Evolutionary conservation across 2,888 invertebrate species (phyloP), one percentile per base, ranked within the genome.

Genomic region (Drosophila mimica): DNA sequence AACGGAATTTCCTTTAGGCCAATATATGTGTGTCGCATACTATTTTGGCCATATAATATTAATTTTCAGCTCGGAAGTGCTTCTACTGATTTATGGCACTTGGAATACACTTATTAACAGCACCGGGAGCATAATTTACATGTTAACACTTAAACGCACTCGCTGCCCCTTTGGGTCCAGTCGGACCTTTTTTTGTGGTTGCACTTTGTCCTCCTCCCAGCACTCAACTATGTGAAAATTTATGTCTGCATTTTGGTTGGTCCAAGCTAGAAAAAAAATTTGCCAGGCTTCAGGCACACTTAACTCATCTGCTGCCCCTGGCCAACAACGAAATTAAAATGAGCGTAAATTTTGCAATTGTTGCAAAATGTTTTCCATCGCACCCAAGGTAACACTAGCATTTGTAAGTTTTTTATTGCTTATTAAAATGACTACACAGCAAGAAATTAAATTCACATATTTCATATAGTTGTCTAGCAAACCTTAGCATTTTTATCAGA

Each of bases 301-400:
- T 68, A 88, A 89, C 86, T 70, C 90, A 88, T 80, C 88, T 79
- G 88, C 85, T 65, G 85, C 78, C 40, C 65, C 53, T 49, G 33
- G 70, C 28, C 38, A 15, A 28, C 46, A 46, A n/a, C 25, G 25
- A 84, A 83, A 90, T 88, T 84, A 81, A 86, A 83, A 91, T 67
- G 63, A 86, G 88, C 88, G 91, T 84, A 92, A 89, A 92, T 92
- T 92, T 91, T 91, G 92, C 93, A 91, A 89, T 91, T 91, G 92
- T 84, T 92, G 92, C 93, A 91, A 91, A 92, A 90, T 85, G 63
- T 61, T 74, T 63, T 28, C 60, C 76, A 20, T 38, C 65, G 48
- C 36, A 25, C 49, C 58, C 33, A 72, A 77, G 65, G 43, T 61
- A 31, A 51, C 33, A 48, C 36, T 61, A 17, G 59, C 28, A 72